These are phyloP conservation scores for Anastrepha obliqua DNA, from an alignment of 1,140 invertebrate genomes.

Conservation along the genomic window DNA sequence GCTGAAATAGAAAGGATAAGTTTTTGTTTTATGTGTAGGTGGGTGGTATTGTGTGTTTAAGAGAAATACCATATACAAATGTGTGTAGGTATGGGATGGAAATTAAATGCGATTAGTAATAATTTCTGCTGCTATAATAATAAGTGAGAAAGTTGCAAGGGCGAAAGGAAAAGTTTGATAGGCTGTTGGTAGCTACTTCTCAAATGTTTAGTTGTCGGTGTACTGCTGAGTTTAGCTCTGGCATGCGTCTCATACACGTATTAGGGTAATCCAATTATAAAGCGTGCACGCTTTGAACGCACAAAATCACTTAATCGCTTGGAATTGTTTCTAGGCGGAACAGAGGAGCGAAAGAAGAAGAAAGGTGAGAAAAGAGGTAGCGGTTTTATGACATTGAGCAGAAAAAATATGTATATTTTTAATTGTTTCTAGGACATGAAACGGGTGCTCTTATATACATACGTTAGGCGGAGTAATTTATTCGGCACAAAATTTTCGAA, in stretches of 20 bases:
- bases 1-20: background rate
- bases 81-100: background rate
- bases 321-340: slow-evolving; percentile 50
- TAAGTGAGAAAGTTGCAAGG: background rate
- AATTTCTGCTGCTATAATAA: slow-evolving; percentile 14
- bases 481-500: too few species aligned
- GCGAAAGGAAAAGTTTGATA: slow-evolving; percentile 27
- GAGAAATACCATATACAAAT: background rate
- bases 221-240: slow-evolving; percentile 61
- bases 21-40: background rate
- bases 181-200: slow-evolving; percentile 17
- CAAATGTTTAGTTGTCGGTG: background rate
- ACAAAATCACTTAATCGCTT: slow-evolving; percentile 58
- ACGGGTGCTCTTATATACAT: too few species aligned
- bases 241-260: slow-evolving; percentile 64
- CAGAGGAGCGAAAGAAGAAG: background rate
- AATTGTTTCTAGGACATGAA: too few species aligned
- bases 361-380: background rate
- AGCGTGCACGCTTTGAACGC: slow-evolving; percentile 62
- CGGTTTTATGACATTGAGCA: background rate
- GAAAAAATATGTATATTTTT: too few species aligned
- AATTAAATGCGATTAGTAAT: slow-evolving; percentile 46
- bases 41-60: background rate
- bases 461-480: too few species aligned
- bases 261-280: slow-evolving; percentile 72